Evolutionary conservation across 2,797 vertebrate genomes (phyloP), one percentile per base, ranked within the genome.

Genomic region (Anguilla marmorata): DNA sequence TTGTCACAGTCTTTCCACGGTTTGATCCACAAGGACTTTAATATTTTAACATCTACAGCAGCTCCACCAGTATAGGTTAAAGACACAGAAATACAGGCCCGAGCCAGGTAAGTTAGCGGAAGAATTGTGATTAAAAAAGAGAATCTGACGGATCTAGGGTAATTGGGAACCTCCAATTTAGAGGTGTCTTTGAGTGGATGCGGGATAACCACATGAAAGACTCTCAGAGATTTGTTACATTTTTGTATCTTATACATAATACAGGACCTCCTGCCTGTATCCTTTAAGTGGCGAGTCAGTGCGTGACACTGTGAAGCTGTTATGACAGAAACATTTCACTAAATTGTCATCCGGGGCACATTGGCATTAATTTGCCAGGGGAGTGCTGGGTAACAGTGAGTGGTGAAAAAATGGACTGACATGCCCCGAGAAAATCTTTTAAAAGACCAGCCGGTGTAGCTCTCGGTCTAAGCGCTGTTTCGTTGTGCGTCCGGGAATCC

Each of bases 271-370:
- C 88, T 89, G 86, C 83, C 88, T 76, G 79, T 82, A 91, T 93
- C 91, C 89, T 89, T 90, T 87, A 91, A 89, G 91, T 92, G 92
- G 93, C 89, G 91, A 92, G 91, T 89, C 90, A 89, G 90, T 83
- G 84, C 92, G 93, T 93, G 93, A 94, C 92, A 92, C 91, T 87
- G 89, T 93, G 94, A 94, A 94, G 92, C 92, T 91, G 14, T 56
- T 84, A 89, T 89, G 91, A 93, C 91, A 92, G 91, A 85, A 91
- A 91, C 90, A 84, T 90, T 84, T 85, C 89, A 84, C 88, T 92
- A 91, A 91, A 88, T 89, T 85, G 88, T 90, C 89, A 85, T 86
- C 72, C 87, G 76, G 89, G 88, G 91, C 54, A 91, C 80, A 27
- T 86, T 88, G 37, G 30, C 33, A 86, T 87, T 92, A 91, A 93